phyloP scores from a whole-genome alignment of 2,113 vertebrate genomes.

The Oxyura jamaicensis region DNA sequence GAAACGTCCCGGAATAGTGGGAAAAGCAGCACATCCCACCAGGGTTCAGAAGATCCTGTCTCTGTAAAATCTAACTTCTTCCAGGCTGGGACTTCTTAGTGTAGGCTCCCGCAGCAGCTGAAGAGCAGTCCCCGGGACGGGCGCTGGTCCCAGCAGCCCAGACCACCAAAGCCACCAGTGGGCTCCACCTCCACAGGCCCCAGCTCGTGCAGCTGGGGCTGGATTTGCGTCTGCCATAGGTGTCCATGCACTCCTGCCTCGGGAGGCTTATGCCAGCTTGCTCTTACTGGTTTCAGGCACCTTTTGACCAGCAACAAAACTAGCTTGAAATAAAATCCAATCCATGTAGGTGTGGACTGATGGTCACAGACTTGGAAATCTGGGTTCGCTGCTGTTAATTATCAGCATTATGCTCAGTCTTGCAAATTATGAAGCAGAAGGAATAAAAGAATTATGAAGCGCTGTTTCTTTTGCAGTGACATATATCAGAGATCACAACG shows the following conservation, averaged over 20 bases:
- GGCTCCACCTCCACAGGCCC: neutral
- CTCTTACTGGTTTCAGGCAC: neutral
- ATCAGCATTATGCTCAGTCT: neutral
- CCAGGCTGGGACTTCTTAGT: neutral
- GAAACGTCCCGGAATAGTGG: neutral
- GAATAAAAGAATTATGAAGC: neutral
- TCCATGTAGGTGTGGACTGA: neutral
- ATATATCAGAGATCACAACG: neutral
- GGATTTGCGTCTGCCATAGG: neutral
- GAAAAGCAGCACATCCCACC: neutral
- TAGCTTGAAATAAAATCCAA: neutral
- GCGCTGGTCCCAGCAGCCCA: rapidly evolving
- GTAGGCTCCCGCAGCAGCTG: neutral
- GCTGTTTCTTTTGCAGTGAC: neutral
- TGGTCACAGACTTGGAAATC: neutral
- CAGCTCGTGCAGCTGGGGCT: neutral
- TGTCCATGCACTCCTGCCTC: neutral
- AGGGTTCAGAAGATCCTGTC: neutral
- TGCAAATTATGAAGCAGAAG: neutral
- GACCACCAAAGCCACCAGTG: rapidly evolving
- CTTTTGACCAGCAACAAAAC: neutral
- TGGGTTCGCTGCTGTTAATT: neutral
- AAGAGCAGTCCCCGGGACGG: too few relatives aligned
- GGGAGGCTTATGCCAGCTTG: neutral
- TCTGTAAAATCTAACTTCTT: neutral